Evolutionary conservation across 1,140 invertebrate species (phyloP).

Genomic region (Lasioglossum baleicum): DNA sequence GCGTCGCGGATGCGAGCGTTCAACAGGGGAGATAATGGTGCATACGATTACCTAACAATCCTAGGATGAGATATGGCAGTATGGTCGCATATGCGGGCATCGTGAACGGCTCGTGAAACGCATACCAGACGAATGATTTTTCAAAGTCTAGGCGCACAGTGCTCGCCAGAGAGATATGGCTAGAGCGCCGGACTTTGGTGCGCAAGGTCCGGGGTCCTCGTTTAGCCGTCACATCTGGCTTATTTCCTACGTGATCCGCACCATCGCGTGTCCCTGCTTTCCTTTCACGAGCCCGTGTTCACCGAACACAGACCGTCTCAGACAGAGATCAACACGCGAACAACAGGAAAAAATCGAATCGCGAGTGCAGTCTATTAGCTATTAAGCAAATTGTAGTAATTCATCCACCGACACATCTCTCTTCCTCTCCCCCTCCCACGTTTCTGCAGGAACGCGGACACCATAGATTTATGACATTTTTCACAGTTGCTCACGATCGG

Average conservation of each 20-base stretch:
- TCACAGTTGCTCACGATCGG: conserved; percentile 10
- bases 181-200: conserved; percentile 43
- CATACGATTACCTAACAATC: conserved; percentile 73
- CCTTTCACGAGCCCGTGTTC: neutral
- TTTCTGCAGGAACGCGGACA: conserved; percentile 43
- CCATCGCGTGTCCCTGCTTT: neutral
- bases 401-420: conserved; percentile 73
- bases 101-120: conserved; percentile 72
- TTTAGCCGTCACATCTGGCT: conserved; percentile 40
- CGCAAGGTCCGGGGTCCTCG: conserved; percentile 43
- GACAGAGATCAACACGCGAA: neutral
- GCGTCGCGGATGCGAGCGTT: conserved; percentile 27
- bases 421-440: conserved; percentile 53
- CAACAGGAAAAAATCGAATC: conserved; percentile 35
- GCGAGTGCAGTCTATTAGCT: conserved; percentile 64
- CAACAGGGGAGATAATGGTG: conserved; percentile 32
- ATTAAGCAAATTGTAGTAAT: conserved; percentile 75
- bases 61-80: conserved; percentile 72
- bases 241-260: conserved; percentile 32
- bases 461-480: conserved; percentile 58
- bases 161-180: conserved; percentile 21
- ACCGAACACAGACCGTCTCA: neutral
- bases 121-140: conserved; percentile 70
- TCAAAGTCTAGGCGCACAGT: conserved; percentile 53
- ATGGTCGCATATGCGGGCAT: conserved; percentile 72